phyloP scores from a whole-genome alignment of 2,113 vertebrate genomes.

The Rhinogobius similis region DNA sequence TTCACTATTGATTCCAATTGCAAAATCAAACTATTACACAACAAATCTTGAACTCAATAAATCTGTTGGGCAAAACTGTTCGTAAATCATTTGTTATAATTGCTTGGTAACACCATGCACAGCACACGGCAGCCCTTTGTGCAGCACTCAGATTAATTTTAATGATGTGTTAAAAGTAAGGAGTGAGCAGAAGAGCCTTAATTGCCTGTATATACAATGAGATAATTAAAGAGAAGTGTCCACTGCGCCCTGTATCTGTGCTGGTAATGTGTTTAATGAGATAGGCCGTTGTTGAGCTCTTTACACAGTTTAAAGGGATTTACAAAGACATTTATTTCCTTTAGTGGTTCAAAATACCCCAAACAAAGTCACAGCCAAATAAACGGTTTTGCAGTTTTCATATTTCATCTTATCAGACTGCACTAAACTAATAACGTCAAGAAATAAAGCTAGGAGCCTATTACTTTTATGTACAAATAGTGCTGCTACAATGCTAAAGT shows the following conservation, averaged over 20 bases:
- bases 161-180: slow-evolving; percentile 38
- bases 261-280: slow-evolving; percentile 45
- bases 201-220: slow-evolving; percentile 33
- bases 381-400: slow-evolving; percentile 17
- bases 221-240: slow-evolving; percentile 46
- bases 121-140: neutral
- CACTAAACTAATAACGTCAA: neutral
- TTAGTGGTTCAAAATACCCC: slow-evolving; percentile 22
- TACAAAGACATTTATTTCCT: slow-evolving; percentile 6
- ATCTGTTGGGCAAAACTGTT: neutral
- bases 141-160: slow-evolving; percentile 16
- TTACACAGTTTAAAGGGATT: slow-evolving; percentile 13
- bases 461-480: too few species aligned
- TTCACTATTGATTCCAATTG: too few species aligned
- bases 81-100: slow-evolving; percentile 12
- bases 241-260: slow-evolving; percentile 20
- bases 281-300: slow-evolving; percentile 16
- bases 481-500: too few species aligned
- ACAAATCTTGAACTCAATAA: neutral
- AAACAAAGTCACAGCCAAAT: slow-evolving; percentile 17
- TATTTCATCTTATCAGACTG: slow-evolving; percentile 40
- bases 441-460: too few species aligned
- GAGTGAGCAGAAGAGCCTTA: slow-evolving; percentile 28
- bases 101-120: slow-evolving; percentile 16
- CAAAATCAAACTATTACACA: too few species aligned